Percentiles rank a stretch among this genome's conserved stretches.
These are phyloP conservation scores for Phallusia fumigata DNA, from an alignment of 23 tunicate species.

Conservation along the genomic window DNA sequence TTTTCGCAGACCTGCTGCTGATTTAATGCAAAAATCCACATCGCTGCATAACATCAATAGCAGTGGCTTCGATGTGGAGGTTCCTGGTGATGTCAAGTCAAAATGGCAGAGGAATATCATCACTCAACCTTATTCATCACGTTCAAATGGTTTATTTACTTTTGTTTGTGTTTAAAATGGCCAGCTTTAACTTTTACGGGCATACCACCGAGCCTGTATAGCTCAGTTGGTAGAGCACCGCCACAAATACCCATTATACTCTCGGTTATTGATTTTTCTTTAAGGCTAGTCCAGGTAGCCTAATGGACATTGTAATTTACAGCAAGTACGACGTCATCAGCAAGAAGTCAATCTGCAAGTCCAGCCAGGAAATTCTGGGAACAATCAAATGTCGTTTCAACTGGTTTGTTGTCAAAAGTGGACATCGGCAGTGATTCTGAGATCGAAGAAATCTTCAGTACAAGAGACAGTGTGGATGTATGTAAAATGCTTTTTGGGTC, in stretches of 20 bases:
- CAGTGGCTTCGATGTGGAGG: neutral
- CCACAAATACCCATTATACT: too few relatives aligned
- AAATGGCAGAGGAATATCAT: neutral
- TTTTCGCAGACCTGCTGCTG: neutral
- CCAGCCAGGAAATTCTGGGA: slow-evolving; percentile 1
- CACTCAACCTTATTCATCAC: neutral
- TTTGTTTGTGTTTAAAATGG: too few relatives aligned
- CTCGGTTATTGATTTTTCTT: neutral
- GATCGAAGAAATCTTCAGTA: neutral
- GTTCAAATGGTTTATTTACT: neutral
- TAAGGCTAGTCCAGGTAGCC: neutral
- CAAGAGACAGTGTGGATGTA: neutral
- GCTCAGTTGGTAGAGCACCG: too few relatives aligned
- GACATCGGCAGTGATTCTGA: slow-evolving; percentile 1
- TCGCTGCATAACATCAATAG: neutral
- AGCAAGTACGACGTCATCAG: neutral
- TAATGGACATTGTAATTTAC: neutral
- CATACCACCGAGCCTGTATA: too few relatives aligned
- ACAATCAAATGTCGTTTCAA: slow-evolving; percentile 3
- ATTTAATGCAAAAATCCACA: neutral
- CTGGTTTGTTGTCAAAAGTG: neutral
- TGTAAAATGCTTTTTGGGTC: too few relatives aligned
- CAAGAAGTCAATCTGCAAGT: neutral
- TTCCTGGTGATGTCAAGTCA: neutral
- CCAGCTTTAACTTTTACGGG: too few relatives aligned